Evolutionary conservation across 2,113 vertebrate genomes (phyloP), one percentile per base, ranked within the genome.

Genomic region (Pterocles gutturalis): DNA sequence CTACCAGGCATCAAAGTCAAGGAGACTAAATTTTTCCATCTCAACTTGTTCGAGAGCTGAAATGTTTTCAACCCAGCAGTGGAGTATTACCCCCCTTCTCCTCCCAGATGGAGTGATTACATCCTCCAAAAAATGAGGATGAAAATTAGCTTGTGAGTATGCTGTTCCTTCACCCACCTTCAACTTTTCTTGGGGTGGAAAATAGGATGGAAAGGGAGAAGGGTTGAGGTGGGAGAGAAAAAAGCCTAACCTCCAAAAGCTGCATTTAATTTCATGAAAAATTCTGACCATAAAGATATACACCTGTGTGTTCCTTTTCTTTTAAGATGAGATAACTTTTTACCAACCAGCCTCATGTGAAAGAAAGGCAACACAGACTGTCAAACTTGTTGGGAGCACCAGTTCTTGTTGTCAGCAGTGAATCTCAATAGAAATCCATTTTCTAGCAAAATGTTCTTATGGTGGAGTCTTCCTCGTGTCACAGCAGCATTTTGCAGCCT

Each of bases 11-110:
- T 34, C 83, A 66, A 61, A 90, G 89, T 89, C 89, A 93, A 93
- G 43, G 51, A 95, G 53, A 84, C 46, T 65, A 57, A 79, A 87
- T 95, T 91, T 94, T 96, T 95, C 93, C 81, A 61, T 91, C 77
- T 79, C 65, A n/a, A 4, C 34, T 79, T 72, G 67, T 83, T 89
- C 85, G 46, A 90, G 62, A 87, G 31, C 1, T 66, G 48, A 91
- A 92, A 94, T 71, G 48, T 90, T 94, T 91, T 71, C 65, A 66
- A 25, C 18, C 26, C 95, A 94, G 88, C 53, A 69, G 66, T 83
- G 70, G 57, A 90, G 80, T 91, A 84, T 82, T 89, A 79, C 31
- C 62, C 83, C 14, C 36, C 41, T 83, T 29, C 82, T 79, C 84
- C 83, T 89, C 91, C 80, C 83, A 92, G 89, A 80, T 72, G 55